These are phyloP conservation scores for Macrocentrus cingulum DNA, from an alignment of 1,140 invertebrate genomes.

Conservation along the genomic window DNA sequence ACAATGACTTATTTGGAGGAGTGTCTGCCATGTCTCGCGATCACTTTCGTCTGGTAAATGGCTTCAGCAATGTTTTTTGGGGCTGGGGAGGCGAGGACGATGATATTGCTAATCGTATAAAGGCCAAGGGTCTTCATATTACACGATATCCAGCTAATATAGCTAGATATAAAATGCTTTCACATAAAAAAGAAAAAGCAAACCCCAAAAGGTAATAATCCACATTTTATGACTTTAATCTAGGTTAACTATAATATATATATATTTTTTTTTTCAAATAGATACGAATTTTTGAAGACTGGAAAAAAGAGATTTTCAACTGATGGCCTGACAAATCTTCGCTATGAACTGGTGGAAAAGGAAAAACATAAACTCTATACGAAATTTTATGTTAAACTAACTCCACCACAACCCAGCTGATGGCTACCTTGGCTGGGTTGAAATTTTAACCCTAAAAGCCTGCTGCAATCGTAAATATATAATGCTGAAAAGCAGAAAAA, in stretches of 20 bases:
- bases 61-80: conserved; percentile 91
- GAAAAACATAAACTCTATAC: conserved; percentile 74
- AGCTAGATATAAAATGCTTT: conserved; percentile 88
- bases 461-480: not conserved
- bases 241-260: too few species aligned
- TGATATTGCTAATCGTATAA: conserved; percentile 85
- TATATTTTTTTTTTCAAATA: conserved; percentile 53
- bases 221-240: conserved; percentile 11
- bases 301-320: conserved; percentile 79
- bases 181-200: conserved; percentile 83
- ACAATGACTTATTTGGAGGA: conserved; percentile 85
- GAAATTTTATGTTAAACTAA: conserved; percentile 71
- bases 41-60: conserved; percentile 83
- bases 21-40: conserved; percentile 81
- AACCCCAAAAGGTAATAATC: conserved; percentile 79
- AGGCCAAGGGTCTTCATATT: conserved; percentile 77
- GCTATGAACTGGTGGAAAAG: conserved; percentile 74
- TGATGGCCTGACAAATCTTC: conserved; percentile 85
- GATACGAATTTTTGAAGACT: conserved; percentile 80
- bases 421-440: conserved; percentile 59
- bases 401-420: conserved; percentile 60
- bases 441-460: conserved; percentile 12
- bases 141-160: conserved; percentile 83
- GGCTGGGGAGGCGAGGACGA: conserved; percentile 94
- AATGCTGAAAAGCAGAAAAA: not conserved